Evolutionary conservation across 2,888 invertebrate species (phyloP).

Genomic region (Sympetrum striolatum): DNA sequence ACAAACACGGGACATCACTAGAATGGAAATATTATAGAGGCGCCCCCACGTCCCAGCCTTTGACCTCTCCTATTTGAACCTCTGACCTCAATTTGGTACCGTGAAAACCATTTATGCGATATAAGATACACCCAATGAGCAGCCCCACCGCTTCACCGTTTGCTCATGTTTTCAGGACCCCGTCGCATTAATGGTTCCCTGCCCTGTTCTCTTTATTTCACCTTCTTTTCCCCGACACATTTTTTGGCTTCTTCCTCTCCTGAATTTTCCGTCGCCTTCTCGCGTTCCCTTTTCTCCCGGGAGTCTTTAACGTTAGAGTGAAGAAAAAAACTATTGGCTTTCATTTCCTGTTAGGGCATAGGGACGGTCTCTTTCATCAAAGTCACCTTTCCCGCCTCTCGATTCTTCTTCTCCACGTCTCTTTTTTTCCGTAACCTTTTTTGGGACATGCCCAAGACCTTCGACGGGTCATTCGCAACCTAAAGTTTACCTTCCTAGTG

Average conservation of each 20-base stretch:
- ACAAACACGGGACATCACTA: not conserved
- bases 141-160: not conserved
- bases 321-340: not conserved
- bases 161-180: not conserved
- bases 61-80: not conserved
- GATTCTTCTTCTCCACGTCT: not conserved
- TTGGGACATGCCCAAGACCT: not conserved
- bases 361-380: not conserved
- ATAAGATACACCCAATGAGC: not conserved
- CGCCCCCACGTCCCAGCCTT: not conserved
- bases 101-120: not conserved
- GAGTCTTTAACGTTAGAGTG: not conserved
- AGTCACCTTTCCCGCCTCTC: not conserved
- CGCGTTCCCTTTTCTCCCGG: not conserved
- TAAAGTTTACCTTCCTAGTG: not conserved
- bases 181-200: not conserved
- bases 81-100: not conserved
- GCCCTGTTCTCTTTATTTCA: not conserved
- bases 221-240: not conserved
- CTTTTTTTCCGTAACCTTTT: not conserved
- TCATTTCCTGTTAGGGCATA: not conserved
- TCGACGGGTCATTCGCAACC: not conserved
- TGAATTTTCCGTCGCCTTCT: not conserved
- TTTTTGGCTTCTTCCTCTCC: not conserved
- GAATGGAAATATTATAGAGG: not conserved